Conservation (phyloP, 2,113 vertebrate genomes). For the Nymphicus hollandicus region DNA sequence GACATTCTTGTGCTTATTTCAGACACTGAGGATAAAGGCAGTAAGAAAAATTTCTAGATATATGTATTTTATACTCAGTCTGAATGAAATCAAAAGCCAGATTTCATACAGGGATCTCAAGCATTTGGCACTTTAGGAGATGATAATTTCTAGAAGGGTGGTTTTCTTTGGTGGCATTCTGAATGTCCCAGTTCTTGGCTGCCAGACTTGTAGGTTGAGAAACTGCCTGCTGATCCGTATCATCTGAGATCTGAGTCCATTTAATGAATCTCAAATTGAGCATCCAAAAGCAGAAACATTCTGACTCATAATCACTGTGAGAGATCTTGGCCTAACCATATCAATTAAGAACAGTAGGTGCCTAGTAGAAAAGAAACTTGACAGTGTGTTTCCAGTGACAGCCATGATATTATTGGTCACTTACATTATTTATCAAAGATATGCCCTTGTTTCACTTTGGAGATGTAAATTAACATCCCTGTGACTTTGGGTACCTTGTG, state of each 20-base stretch:
- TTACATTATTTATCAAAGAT: neutral
- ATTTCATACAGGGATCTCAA: neutral
- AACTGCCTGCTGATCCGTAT: neutral
- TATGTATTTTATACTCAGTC: neutral
- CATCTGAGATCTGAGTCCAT: neutral
- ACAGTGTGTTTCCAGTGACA: neutral
- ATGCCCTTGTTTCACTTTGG: neutral
- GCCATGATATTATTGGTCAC: neutral
- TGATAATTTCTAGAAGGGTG: neutral
- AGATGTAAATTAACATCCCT: neutral
- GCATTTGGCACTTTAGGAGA: neutral
- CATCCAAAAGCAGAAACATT: slow-evolving; percentile 15
- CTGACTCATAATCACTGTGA: neutral
- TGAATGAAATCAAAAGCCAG: neutral
- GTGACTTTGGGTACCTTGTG: neutral
- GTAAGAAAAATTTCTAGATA: neutral
- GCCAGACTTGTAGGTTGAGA: neutral
- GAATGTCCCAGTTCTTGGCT: neutral
- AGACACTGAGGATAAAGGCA: neutral
- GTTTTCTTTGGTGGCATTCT: neutral
- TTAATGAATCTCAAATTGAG: neutral
- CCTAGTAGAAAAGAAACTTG: neutral
- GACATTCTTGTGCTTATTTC: neutral
- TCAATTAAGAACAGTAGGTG: neutral
- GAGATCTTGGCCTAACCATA: neutral